These are phyloP conservation scores for Aphaenogaster ashmeadi DNA, from an alignment of 1,140 invertebrate species.

Conservation along the genomic window DNA sequence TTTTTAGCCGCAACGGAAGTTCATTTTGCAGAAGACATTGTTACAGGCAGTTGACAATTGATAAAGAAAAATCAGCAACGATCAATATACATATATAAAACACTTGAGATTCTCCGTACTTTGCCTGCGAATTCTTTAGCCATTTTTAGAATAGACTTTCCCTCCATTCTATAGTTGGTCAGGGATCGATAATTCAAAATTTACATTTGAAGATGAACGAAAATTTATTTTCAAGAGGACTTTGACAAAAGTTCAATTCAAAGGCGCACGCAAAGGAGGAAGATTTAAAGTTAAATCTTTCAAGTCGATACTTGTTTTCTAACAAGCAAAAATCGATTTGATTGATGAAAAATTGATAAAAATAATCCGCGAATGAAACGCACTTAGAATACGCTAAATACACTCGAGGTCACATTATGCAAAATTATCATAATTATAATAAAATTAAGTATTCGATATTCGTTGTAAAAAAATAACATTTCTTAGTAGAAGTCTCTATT, in stretches of 20 bases:
- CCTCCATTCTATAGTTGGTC: not conserved
- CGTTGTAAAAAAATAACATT: not conserved
- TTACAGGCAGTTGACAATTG: not conserved
- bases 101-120: not conserved
- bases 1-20: constrained; percentile 7
- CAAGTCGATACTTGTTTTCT: not conserved
- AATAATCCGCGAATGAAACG: not conserved
- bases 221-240: not conserved
- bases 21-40: constrained; percentile 41
- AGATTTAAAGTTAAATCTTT: constrained; percentile 11
- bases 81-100: not conserved
- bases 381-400: not conserved
- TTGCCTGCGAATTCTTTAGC: not conserved
- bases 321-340: not conserved
- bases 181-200: not conserved
- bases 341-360: not conserved
- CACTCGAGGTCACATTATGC: not conserved
- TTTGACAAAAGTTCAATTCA: constrained; percentile 23
- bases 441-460: constrained; percentile 8
- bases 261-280: not conserved
- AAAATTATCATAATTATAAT: not conserved
- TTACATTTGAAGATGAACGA: not conserved
- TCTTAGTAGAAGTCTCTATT: not conserved
- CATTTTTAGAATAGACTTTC: not conserved
- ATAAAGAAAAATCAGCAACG: constrained; percentile 2